Evolutionary conservation across 2,888 invertebrate species (phyloP).

Genomic region (Polylopha cassiicola): DNA sequence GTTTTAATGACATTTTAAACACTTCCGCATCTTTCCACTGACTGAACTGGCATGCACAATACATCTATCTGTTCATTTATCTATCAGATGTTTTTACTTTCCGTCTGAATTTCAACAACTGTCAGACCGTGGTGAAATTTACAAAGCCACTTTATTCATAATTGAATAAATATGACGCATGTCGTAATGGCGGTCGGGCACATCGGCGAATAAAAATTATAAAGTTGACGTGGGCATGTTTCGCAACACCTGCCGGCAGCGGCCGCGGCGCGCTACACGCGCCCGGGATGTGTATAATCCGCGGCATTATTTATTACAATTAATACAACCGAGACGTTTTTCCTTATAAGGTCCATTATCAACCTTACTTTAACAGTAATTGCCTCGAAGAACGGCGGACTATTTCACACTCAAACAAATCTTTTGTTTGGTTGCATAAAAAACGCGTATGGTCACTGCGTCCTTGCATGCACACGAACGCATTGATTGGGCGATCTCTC

Average conservation of each 20-base stretch:
- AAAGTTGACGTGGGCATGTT: constrained; percentile 50
- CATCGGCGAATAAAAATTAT: constrained; percentile 56
- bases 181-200: constrained; percentile 55
- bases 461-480: constrained; percentile 10
- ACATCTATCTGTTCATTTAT: too few relatives aligned
- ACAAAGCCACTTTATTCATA: constrained; percentile 43
- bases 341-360: constrained; percentile 4
- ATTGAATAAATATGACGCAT: constrained; percentile 43
- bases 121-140: constrained; percentile 8
- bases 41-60: too few relatives aligned
- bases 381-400: constrained; percentile 1
- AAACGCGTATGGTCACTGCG: constrained; percentile 9
- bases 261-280: constrained; percentile 28
- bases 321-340: constrained; percentile 4
- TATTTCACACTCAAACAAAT: constrained; percentile 10
- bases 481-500: constrained; percentile 11
- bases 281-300: constrained; percentile 12
- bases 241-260: constrained; percentile 54
- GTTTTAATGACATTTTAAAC: constrained; percentile 12
- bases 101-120: constrained; percentile 4
- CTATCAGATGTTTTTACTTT: too few relatives aligned
- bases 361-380: not conserved
- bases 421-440: constrained; percentile 7
- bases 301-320: constrained; percentile 7
- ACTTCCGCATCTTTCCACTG: too few relatives aligned